Evolutionary conservation across 2,797 vertebrate genomes (phyloP).

Genomic region (Galago senegalensis): DNA sequence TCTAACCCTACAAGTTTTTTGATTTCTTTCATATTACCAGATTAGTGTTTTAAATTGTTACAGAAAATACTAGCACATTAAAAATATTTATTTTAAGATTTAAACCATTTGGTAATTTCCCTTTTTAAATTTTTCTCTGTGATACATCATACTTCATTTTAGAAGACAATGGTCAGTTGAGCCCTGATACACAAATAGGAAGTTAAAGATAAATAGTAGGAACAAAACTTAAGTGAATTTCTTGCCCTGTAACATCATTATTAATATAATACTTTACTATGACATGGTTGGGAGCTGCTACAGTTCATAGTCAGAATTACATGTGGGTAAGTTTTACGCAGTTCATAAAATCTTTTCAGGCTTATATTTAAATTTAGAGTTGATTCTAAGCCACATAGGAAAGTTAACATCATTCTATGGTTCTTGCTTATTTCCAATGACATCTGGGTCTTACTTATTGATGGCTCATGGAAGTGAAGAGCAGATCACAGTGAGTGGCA

Average conservation of each 20-base stretch:
- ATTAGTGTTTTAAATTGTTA: not conserved
- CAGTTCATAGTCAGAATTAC: not conserved
- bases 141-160: not conserved
- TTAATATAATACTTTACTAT: not conserved
- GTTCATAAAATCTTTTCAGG: not conserved
- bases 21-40: not conserved
- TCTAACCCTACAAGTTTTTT: not conserved
- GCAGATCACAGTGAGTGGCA: rapidly evolving
- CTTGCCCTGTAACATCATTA: rapidly evolving
- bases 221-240: not conserved
- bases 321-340: not conserved
- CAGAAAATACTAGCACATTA: constrained; percentile 29
- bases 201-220: not conserved
- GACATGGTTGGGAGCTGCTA: not conserved
- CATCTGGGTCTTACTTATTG: too few relatives aligned
- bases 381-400: not conserved
- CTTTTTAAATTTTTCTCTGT: not conserved
- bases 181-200: not conserved
- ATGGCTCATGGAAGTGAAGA: not conserved
- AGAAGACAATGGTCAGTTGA: not conserved
- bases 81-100: constrained; percentile 59
- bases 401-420: not conserved
- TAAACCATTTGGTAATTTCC: not conserved
- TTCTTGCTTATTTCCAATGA: not conserved
- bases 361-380: not conserved